Evolutionary conservation across 2,888 invertebrate species (phyloP), one percentile per base, ranked within the genome.

Genomic region (Seira ritae): DNA sequence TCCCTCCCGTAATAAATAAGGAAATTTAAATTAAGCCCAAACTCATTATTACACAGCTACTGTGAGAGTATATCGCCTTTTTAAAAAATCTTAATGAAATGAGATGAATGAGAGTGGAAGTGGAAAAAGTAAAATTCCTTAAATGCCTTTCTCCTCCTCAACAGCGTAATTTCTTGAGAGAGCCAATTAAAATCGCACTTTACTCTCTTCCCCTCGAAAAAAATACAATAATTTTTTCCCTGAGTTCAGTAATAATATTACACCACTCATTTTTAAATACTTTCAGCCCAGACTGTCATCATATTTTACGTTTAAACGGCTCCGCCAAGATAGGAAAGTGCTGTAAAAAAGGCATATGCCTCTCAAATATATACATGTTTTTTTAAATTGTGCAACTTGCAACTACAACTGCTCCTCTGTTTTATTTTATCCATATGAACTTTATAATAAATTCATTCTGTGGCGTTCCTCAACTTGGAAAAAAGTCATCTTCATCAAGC

Each of bases 141-240:
- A 66, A 65, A 79, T 79, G 23, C 55, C 71, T 71, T 22, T 65
- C 19, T 46, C 19, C 65, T 12, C 23, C 24, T 46, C 17, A 1
- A 20, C 4, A 20, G 19, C 12, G 42, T 68, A 22, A 50, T 22
- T 12, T 42, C 42, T 42, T 42, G 42, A 42, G 12, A 80, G 71
- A 74, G 69, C 80, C 80, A 80, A 74, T 80, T 80, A 80, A 80
- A 80, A 74, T 68, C 74, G 68, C 69, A 80, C 80, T 80, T n/a
- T n/a, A n/a, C n/a, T n/a, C 62, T 80, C 46, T 66, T 60, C 55
- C 24, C 78, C 55, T 42, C 42, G 6, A 42, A 42, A 42, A 42
- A 12, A 42, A 42, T 42, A 8, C 42, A 42, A 20, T 55, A 70
- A 42, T 74, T 55, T 23, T 67, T 46, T 65, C 66, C 66, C 19